phyloP scores from a whole-genome alignment of 2,888 invertebrate genomes.

The Torymus aiolomorphi region DNA sequence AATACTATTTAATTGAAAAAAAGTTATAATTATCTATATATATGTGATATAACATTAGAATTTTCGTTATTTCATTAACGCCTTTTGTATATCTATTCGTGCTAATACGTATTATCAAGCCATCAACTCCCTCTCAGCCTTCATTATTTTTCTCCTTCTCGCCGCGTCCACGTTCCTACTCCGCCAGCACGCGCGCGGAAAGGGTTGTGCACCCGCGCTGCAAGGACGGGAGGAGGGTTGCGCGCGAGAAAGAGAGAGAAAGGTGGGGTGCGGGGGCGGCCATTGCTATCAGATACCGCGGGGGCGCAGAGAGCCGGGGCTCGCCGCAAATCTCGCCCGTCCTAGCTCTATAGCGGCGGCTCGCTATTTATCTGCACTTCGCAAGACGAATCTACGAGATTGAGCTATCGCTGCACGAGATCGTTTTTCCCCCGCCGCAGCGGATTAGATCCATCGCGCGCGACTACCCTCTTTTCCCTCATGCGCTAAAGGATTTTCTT shows the following conservation, averaged over 20 bases:
- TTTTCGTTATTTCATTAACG: too few species aligned
- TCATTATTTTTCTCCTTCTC: constrained; percentile 12
- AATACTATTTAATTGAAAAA: too few species aligned
- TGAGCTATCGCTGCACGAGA: constrained; percentile 62
- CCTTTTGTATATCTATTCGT: too few species aligned
- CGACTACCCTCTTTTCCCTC: constrained; percentile 1
- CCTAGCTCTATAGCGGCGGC: constrained; percentile 61
- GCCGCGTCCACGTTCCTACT: not conserved
- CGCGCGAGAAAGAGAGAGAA: not conserved
- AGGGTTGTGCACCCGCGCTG: constrained; percentile 12
- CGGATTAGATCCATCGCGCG: constrained; percentile 42
- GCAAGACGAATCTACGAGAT: constrained; percentile 66
- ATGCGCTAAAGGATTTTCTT: constrained; percentile 7
- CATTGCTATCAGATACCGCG: constrained; percentile 50
- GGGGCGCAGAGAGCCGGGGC: constrained; percentile 55
- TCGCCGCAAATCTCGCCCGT: constrained; percentile 68
- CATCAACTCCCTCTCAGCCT: too few species aligned
- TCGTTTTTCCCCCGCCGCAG: constrained; percentile 60
- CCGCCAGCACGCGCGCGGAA: not conserved
- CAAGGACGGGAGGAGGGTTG: not conserved
- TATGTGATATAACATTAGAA: too few species aligned
- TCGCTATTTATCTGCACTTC: constrained; percentile 66
- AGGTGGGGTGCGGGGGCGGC: not conserved
- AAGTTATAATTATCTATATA: too few species aligned
- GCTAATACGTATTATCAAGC: too few species aligned